Evolutionary conservation across 2,113 vertebrate species (phyloP).

Genomic region (Myodes glareolus): DNA sequence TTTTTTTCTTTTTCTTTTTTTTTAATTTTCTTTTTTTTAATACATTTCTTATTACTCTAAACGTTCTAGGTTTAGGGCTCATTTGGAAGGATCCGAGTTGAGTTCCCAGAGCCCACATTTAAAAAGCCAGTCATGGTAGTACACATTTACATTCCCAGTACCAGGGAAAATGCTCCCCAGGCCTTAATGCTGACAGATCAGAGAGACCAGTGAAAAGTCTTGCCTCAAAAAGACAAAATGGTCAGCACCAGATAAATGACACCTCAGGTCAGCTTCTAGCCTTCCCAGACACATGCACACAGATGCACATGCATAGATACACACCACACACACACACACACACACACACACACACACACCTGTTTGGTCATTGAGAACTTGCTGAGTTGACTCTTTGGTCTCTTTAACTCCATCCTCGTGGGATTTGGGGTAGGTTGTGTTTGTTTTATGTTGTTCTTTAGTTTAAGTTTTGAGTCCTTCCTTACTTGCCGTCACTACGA

Average conservation of each 20-base stretch:
- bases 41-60: background rate
- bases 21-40: too few relatives aligned
- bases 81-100: background rate
- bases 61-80: background rate
- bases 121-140: background rate
- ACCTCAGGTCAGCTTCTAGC: background rate
- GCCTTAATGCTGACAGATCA: background rate
- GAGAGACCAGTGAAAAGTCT: background rate
- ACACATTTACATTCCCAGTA: background rate
- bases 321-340: too few relatives aligned
- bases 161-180: background rate
- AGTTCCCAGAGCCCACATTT: background rate
- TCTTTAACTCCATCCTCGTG: background rate
- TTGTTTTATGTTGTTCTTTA: background rate
- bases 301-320: background rate
- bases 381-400: background rate
- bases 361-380: background rate
- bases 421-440: background rate
- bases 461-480: background rate
- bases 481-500: background rate
- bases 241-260: background rate
- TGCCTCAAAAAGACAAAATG: background rate
- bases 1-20: too few relatives aligned
- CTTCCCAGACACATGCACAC: background rate
- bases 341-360: background rate